Evolutionary conservation across 2,888 invertebrate species (phyloP).

Genomic region (Drosophila barbarae): DNA sequence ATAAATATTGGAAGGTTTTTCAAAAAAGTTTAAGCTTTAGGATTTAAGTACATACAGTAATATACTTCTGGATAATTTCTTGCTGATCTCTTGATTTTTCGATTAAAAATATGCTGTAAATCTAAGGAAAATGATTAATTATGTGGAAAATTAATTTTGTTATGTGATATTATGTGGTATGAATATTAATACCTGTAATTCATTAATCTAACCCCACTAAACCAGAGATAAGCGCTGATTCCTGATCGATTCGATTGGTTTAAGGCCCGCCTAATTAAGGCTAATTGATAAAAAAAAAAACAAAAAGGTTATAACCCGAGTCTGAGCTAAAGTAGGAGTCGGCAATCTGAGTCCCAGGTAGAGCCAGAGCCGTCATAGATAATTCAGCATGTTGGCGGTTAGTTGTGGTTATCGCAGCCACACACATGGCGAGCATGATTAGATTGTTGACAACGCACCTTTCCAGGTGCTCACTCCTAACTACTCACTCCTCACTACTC

Average conservation of each 20-base stretch:
- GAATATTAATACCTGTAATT: no score
- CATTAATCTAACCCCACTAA: background rate
- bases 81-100: no score
- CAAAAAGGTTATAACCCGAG: background rate
- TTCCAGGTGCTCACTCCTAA: background rate
- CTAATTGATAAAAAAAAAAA: slow-evolving; percentile 9
- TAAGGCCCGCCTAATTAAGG: slow-evolving; percentile 1
- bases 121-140: no score
- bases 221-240: background rate
- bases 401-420: slow-evolving; percentile 17
- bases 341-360: background rate
- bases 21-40: no score
- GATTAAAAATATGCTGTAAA: no score
- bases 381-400: slow-evolving; percentile 9
- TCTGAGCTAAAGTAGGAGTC: background rate
- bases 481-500: no score
- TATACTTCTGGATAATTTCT: no score
- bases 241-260: slow-evolving; percentile 1
- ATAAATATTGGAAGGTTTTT: background rate
- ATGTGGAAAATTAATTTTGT: no score
- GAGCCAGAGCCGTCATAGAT: slow-evolving; percentile 5
- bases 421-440: slow-evolving; percentile 22
- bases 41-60: no score
- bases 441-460: slow-evolving; percentile 20
- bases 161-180: no score